Conservation (phyloP, 2,113 vertebrate species). For the Eurystomus gularis region DNA sequence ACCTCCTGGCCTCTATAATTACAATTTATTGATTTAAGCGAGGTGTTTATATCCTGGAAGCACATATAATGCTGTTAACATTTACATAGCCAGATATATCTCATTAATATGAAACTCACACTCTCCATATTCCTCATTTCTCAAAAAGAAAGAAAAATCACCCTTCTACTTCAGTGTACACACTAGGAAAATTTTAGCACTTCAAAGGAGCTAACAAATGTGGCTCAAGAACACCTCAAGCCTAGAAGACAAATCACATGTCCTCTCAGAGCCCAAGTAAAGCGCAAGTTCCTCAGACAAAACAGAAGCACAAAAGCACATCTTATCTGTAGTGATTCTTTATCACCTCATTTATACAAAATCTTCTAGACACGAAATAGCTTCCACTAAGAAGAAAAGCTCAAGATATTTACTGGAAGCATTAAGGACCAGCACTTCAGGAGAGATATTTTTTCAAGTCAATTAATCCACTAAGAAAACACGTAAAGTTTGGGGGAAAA, state of each 20-base stretch:
- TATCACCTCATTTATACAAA: neutral
- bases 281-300: neutral
- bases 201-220: neutral
- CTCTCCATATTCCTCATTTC: neutral
- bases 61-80: neutral
- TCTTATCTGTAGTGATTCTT: neutral
- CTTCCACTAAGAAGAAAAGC: neutral
- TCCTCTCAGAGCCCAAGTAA: neutral
- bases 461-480: neutral
- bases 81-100: slow-evolving; percentile 1
- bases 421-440: neutral
- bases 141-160: neutral
- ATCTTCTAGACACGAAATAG: neutral
- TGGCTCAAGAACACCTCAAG: neutral
- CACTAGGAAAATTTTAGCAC: neutral
- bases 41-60: slow-evolving; percentile 12
- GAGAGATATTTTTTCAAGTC: neutral
- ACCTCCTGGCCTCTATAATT: slow-evolving; percentile 26
- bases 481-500: neutral
- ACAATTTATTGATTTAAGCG: slow-evolving; percentile 44
- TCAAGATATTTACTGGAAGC: neutral
- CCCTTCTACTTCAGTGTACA: neutral
- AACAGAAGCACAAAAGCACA: neutral
- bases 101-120: slow-evolving; percentile 26
- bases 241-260: neutral